Conservation (phyloP, 2,797 vertebrate species). For the Gouania willdenowi region DNA sequence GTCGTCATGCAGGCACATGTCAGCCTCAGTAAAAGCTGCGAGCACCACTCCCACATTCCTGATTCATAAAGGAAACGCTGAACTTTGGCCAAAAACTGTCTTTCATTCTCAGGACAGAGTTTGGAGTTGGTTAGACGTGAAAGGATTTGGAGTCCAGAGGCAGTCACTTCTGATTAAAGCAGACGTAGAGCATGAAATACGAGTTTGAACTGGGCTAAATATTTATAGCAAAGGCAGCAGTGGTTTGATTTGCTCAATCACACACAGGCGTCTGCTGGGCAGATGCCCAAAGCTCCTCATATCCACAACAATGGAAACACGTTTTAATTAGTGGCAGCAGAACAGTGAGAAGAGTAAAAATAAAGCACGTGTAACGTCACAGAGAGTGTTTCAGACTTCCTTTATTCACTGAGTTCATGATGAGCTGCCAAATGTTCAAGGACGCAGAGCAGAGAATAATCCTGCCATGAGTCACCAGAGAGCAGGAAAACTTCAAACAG, state of each 20-base stretch:
- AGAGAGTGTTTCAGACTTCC: slow-evolving; percentile 9
- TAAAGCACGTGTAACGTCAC: slow-evolving; percentile 3
- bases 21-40: slow-evolving; percentile 22
- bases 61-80: slow-evolving; percentile 42
- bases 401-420: slow-evolving; percentile 7
- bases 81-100: slow-evolving; percentile 32
- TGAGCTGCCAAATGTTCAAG: slow-evolving; percentile 10
- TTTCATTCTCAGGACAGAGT: slow-evolving; percentile 33
- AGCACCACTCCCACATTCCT: slow-evolving; percentile 36
- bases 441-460: slow-evolving; percentile 22
- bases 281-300: slow-evolving; percentile 36
- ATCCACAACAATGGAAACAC: too few species aligned
- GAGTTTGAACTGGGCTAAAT: slow-evolving; percentile 47
- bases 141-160: slow-evolving; percentile 42
- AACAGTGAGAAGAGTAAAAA: slow-evolving; percentile 12
- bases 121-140: slow-evolving; percentile 34
- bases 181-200: slow-evolving; percentile 39
- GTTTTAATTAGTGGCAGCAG: slow-evolving; percentile 6
- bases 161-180: slow-evolving; percentile 51
- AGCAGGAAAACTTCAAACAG: slow-evolving; percentile 48
- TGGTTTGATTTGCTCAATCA: slow-evolving; percentile 52
- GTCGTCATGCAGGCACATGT: too few species aligned
- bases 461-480: slow-evolving; percentile 27
- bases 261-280: slow-evolving; percentile 27
- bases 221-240: slow-evolving; percentile 55